phyloP scores from a whole-genome alignment of 2,888 invertebrate species.

The Apodemia hepburni region DNA sequence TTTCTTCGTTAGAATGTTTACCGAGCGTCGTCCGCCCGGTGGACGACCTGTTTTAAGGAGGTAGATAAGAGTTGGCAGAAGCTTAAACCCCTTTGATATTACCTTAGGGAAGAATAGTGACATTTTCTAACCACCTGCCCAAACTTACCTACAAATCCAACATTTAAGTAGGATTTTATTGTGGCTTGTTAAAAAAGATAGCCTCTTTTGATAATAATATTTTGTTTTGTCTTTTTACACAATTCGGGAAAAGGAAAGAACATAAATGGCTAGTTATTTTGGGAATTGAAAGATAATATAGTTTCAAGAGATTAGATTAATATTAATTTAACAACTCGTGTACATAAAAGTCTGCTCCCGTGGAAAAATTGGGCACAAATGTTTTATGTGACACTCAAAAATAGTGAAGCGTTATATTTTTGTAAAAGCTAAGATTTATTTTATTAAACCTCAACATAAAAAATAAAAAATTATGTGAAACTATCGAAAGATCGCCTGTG shows the following conservation, averaged over 20 bases:
- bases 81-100: constrained; percentile 30
- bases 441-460: no score
- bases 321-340: no score
- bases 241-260: background rate
- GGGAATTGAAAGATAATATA: no score
- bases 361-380: no score
- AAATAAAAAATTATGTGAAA: no score
- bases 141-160: constrained; percentile 26
- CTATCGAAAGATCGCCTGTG: no score
- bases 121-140: constrained; percentile 28
- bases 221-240: background rate
- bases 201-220: background rate
- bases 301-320: no score
- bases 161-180: constrained; percentile 23
- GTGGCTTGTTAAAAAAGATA: background rate
- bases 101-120: constrained; percentile 29
- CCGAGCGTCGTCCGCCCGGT: constrained; percentile 18
- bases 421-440: no score
- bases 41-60: constrained; percentile 28
- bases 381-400: no score
- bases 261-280: no score
- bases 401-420: no score
- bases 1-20: constrained; percentile 8
- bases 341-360: no score
- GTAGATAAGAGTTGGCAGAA: constrained; percentile 31